phyloP scores from a whole-genome alignment of 2,888 invertebrate species.

The Rhagonycha fulva region DNA sequence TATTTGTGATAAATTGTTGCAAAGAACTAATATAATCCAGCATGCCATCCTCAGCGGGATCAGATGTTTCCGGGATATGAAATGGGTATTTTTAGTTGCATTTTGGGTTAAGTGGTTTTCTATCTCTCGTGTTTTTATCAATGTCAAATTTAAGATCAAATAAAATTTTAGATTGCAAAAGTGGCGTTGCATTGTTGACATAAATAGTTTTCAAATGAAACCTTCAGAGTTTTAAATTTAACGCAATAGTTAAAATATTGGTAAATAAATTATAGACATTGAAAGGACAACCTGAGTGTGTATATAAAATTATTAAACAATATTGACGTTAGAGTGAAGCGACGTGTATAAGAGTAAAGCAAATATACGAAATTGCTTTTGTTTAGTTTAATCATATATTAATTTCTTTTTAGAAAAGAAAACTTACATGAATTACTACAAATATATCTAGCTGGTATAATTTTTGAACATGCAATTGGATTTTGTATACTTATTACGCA shows the following conservation, averaged over 20 bases:
- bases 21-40: constrained; percentile 42
- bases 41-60: constrained; percentile 42
- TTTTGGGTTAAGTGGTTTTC: constrained; percentile 46
- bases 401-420: not conserved
- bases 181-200: not conserved
- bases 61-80: constrained; percentile 41
- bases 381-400: not conserved
- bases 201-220: not conserved
- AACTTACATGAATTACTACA: not conserved
- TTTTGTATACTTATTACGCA: not conserved
- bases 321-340: not conserved
- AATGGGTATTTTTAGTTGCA: constrained; percentile 35
- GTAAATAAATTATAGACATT: not conserved
- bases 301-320: not conserved
- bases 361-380: not conserved
- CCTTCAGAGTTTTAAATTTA: not conserved
- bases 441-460: not conserved
- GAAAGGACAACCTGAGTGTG: not conserved
- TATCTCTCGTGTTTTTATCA: constrained; percentile 45
- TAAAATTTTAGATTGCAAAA: constrained; percentile 1
- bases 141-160: constrained; percentile 36
- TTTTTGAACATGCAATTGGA: not conserved
- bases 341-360: not conserved
- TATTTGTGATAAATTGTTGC: constrained; percentile 44
- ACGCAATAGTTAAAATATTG: not conserved